Base-by-base conservation (phyloP, 2,888 invertebrate genomes). In the Drosophila phalerata region DNA sequence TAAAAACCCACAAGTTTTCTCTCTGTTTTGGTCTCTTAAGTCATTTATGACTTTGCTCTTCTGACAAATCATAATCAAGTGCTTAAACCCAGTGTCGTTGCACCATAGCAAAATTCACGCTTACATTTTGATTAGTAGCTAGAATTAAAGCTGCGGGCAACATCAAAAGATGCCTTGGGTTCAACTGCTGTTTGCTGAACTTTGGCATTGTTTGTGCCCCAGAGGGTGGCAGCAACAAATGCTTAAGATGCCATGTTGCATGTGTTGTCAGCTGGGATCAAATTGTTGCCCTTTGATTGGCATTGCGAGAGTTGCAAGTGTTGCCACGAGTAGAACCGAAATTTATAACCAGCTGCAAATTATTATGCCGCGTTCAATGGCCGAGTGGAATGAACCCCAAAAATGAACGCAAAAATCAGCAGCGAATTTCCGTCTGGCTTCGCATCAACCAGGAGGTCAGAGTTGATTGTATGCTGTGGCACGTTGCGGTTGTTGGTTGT, bases 401-500 rank as follows among this genome's bases (percentile, higher is more conserved):
- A 11, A 48, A 53, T 28, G 9, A 9, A 28, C 28, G 28, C 25
- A 25, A 6, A 28, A 28, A 47, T 25, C 38, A 11, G 9, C 28
- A 42, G 45, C 22, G 63, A 73, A 65, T 72, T 79, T 87, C 75
- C 85, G 70, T 85, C 72, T 71, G 77, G 53, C 65, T 30, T 37
- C 37, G 19, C 22, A 38, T 19, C 32, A 32, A 49, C 8, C 15
- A 28, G 37, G 65, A 68, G 88, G 78, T 88, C 88, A 85, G 86
- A 85, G 88, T 85, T 88, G 78, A 88, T 71, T 84, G 85, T 80
- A 83, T 85, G 83, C 83, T 72, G 64, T 68, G 73, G 78, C 78
- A 71, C 58, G 81, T 68, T 43, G 72, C 48, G 73, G 71, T 51
- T 69, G 37, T 28, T 49, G 22, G 32, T 42, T 42, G 42, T 19